A percentile compares a stretch with the other conserved stretches of the same genome.
These are phyloP conservation scores for Acrobasis consociella DNA, from an alignment of 2,888 invertebrate genomes.

Conservation along the genomic window DNA sequence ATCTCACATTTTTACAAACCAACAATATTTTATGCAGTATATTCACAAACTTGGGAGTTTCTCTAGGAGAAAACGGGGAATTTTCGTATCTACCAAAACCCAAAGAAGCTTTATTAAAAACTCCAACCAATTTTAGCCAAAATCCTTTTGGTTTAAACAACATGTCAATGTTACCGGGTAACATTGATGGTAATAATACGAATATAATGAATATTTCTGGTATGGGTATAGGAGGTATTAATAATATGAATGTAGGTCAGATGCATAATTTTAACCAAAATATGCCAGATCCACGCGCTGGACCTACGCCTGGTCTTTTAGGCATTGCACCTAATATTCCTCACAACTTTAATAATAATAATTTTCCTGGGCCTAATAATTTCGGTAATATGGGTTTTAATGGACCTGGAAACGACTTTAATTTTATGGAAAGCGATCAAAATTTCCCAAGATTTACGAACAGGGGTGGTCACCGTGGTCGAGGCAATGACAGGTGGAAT, in stretches of 20 bases:
- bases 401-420: conserved; percentile 71
- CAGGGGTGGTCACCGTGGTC: conserved; percentile 70
- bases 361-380: conserved; percentile 67
- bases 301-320: conserved; percentile 80
- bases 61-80: conserved; percentile 82
- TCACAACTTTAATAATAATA: conserved; percentile 71
- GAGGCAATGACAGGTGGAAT: conserved; percentile 75
- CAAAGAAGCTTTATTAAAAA: conserved; percentile 74
- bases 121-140: conserved; percentile 63
- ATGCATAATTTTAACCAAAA: conserved; percentile 71
- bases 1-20: conserved; percentile 74
- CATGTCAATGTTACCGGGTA: conserved; percentile 51
- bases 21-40: conserved; percentile 82
- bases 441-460: conserved; percentile 71
- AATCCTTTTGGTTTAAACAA: conserved; percentile 61
- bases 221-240: conserved; percentile 72
- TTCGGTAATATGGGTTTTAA: conserved; percentile 73
- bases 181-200: conserved; percentile 64
- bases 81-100: conserved; percentile 76
- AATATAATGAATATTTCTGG: conserved; percentile 70
- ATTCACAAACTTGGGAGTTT: conserved; percentile 84
- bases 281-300: conserved; percentile 73
- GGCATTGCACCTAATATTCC: conserved; percentile 82
- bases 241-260: conserved; percentile 67
- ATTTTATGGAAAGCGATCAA: conserved; percentile 71